Evolutionary conservation across 2,888 invertebrate species (phyloP).

Genomic region (Drosophila lacicola): DNA sequence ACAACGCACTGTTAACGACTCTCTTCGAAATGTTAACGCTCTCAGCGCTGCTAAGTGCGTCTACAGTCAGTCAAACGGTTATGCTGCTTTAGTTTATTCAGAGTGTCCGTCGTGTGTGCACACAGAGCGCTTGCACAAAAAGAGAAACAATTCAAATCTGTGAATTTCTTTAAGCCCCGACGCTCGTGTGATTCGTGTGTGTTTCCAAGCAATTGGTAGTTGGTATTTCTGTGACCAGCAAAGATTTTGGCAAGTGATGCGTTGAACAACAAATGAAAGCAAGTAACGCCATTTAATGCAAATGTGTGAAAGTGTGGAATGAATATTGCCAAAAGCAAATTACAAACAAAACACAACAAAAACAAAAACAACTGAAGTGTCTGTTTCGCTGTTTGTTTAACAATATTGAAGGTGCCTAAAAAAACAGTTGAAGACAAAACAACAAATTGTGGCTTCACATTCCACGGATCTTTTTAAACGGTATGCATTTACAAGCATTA

Average conservation of each 20-base stretch:
- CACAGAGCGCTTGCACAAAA: constrained; percentile 31
- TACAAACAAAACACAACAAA: constrained; percentile 28
- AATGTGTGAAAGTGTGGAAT: constrained; percentile 75
- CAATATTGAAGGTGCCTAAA: constrained; percentile 30
- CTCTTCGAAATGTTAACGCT: constrained; percentile 18
- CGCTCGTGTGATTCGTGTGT: constrained; percentile 31
- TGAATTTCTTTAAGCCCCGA: constrained; percentile 16
- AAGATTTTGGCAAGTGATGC: constrained; percentile 67
- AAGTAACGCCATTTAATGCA: constrained; percentile 68
- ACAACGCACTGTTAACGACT: constrained; percentile 5
- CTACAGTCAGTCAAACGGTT: constrained; percentile 21
- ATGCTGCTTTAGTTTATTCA: constrained; percentile 38
- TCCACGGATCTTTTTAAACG: constrained; percentile 60
- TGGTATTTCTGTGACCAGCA: constrained; percentile 45
- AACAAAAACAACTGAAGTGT: constrained; percentile 23
- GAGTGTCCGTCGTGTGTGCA: constrained; percentile 48
- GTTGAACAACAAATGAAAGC: constrained; percentile 57
- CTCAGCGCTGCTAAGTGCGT: constrained; percentile 9
- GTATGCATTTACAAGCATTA: constrained; percentile 54
- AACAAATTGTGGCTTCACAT: constrained; percentile 33
- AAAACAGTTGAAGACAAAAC: constrained; percentile 25
- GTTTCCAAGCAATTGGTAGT: constrained; percentile 35
- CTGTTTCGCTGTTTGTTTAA: constrained; percentile 33
- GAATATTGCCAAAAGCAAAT: constrained; percentile 44
- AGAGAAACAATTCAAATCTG: neutral